phyloP scores from a whole-genome alignment of 53 echinoderm and acorn worm genomes.

The Arbacia lixula region DNA sequence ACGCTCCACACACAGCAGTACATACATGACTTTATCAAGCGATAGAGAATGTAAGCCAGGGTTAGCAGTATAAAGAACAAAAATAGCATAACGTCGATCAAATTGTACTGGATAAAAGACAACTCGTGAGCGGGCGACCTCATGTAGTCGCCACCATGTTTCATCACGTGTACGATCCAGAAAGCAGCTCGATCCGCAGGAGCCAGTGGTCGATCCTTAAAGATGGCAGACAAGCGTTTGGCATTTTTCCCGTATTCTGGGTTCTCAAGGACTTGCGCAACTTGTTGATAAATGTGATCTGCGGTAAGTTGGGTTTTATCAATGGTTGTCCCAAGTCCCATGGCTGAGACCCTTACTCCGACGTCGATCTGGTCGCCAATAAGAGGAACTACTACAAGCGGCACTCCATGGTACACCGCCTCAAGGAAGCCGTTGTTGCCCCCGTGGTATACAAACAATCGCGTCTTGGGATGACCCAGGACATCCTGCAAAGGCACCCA shows the following conservation, averaged over 20 bases:
- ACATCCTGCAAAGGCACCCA: slow-evolving; percentile 41
- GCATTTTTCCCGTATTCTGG: background rate
- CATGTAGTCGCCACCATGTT: slow-evolving; percentile 48
- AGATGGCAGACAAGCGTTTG: slow-evolving; percentile 43
- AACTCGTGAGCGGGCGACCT: slow-evolving; percentile 19
- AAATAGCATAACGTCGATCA: no score
- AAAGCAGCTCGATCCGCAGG: slow-evolving; percentile 51
- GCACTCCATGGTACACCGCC: slow-evolving; percentile 40
- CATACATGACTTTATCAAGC: no score
- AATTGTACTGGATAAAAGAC: slow-evolving; percentile 26
- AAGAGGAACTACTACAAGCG: slow-evolving; percentile 31
- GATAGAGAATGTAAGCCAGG: no score
- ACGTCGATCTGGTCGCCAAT: slow-evolving; percentile 46
- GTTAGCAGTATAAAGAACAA: no score
- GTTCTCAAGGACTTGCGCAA: slow-evolving; percentile 2
- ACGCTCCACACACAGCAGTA: no score
- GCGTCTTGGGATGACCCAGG: slow-evolving; percentile 37
- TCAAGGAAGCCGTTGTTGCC: slow-evolving; percentile 53
- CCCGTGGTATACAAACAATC: slow-evolving; percentile 18
- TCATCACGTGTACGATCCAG: slow-evolving; percentile 51
- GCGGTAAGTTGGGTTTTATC: slow-evolving; percentile 3
- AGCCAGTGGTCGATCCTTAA: slow-evolving; percentile 40
- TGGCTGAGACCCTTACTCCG: slow-evolving; percentile 1
- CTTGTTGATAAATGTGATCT: slow-evolving; percentile 1
- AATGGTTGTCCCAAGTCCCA: slow-evolving; percentile 16